These are phyloP conservation scores for Hippasteria phrygiana DNA, from an alignment of 53 echinoderm and acorn worm genomes.

Conservation along the genomic window DNA sequence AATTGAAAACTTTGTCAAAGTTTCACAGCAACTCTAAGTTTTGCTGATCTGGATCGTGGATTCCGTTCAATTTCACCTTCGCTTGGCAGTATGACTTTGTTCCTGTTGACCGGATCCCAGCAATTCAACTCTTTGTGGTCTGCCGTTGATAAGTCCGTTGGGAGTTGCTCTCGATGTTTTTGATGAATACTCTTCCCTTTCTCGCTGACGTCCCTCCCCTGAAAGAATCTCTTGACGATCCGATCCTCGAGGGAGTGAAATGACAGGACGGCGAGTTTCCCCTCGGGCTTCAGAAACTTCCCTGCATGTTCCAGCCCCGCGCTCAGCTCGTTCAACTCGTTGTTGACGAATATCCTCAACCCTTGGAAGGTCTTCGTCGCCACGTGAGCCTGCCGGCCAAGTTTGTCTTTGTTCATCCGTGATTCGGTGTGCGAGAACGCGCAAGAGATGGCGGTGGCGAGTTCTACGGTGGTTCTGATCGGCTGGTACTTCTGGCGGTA, in stretches of 20 bases:
- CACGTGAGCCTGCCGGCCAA: conserved; percentile 77
- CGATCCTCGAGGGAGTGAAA: conserved; percentile 97
- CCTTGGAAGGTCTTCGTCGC: conserved; percentile 94
- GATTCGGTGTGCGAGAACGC: conserved; percentile 81
- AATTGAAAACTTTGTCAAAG: conserved; percentile 33
- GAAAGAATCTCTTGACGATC: conserved; percentile 86
- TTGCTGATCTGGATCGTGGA: conserved; percentile 93
- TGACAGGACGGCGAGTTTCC: conserved; percentile 80
- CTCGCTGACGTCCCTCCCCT: conserved; percentile 84
- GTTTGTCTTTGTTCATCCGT: conserved; percentile 64
- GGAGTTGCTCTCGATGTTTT: conserved; percentile 26
- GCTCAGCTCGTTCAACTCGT: conserved; percentile 86
- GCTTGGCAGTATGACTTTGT: conserved; percentile 70
- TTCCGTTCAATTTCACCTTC: conserved; percentile 78
- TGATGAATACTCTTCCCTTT: conserved; percentile 68
- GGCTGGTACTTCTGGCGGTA: conserved; percentile 85
- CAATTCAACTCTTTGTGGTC: conserved; percentile 5
- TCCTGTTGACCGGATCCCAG: conserved; percentile 64
- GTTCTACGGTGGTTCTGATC: conserved; percentile 80
- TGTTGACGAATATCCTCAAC: conserved; percentile 89
- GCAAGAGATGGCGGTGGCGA: conserved; percentile 78
- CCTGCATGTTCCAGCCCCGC: conserved; percentile 67
- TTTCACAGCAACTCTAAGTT: conserved; percentile 89
- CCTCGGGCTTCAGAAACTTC: conserved; percentile 72
- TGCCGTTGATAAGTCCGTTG: neutral